phyloP scores from a whole-genome alignment of 23 tunicate genomes.

The Ciona savignyi region DNA sequence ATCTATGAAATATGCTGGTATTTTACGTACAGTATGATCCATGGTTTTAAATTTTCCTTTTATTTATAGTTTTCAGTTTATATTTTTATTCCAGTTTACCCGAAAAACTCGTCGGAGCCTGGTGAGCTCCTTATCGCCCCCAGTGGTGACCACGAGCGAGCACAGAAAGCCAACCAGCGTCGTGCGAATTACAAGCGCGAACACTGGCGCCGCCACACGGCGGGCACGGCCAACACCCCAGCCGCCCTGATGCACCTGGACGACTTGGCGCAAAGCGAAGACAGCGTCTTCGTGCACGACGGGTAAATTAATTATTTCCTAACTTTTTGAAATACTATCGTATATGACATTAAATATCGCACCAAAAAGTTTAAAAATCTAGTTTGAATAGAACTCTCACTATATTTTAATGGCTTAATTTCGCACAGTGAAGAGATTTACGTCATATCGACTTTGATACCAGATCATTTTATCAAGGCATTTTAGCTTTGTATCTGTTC shows the following conservation, averaged over 20 bases:
- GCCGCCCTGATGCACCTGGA: background rate
- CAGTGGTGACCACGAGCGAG: conserved; percentile 12
- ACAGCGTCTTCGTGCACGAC: conserved; percentile 46
- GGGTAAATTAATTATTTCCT: conserved; percentile 26
- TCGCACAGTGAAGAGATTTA: no score
- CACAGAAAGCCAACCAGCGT: conserved; percentile 1
- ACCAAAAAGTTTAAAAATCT: no score
- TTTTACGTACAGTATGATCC: background rate
- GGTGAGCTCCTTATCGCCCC: conserved; percentile 32
- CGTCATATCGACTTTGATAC: no score
- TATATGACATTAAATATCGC: no score
- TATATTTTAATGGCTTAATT: no score
- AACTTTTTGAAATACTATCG: no score
- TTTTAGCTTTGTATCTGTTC: no score
- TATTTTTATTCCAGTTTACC: background rate
- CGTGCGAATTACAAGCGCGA: conserved; percentile 27
- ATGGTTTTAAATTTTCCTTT: background rate
- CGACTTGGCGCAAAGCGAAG: conserved; percentile 49
- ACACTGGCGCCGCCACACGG: conserved; percentile 23
- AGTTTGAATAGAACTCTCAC: no score
- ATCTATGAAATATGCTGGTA: background rate
- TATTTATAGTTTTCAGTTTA: background rate
- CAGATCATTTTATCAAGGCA: no score
- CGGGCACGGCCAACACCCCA: background rate
- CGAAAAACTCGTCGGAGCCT: conserved; percentile 39